Evolutionary conservation across 2,888 invertebrate genomes (phyloP).

Genomic region (Lottia gigantea): DNA sequence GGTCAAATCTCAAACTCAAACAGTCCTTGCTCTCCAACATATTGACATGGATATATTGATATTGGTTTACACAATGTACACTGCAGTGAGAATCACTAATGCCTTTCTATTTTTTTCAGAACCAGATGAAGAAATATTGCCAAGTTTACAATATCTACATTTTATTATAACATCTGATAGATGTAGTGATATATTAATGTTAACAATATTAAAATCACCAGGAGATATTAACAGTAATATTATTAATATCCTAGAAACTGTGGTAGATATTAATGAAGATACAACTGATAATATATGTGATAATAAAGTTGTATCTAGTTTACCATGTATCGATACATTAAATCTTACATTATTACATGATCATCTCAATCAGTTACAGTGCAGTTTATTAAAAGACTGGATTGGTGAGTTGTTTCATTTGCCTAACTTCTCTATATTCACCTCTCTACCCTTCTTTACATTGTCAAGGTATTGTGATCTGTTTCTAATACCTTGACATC

Average conservation of each 20-base stretch:
- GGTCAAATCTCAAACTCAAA: no score
- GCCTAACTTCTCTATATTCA: no score
- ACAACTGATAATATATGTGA: neutral
- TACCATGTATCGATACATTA: neutral
- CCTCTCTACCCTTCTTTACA: no score
- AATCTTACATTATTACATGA: neutral
- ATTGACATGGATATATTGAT: no score
- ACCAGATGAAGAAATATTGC: neutral
- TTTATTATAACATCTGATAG: neutral
- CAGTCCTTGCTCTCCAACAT: no score
- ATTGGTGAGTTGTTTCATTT: neutral
- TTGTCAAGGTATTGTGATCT: no score
- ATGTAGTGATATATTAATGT: neutral
- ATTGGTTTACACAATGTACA: no score
- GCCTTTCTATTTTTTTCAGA: neutral
- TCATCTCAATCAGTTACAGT: neutral
- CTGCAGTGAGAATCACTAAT: neutral
- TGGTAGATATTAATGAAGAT: neutral
- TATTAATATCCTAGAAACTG: neutral
- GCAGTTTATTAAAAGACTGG: slow-evolving; percentile 1
- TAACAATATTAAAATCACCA: neutral
- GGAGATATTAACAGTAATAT: neutral
- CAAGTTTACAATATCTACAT: neutral
- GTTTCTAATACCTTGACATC: no score
- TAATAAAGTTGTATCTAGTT: neutral